Conservation (phyloP, 2,888 invertebrate genomes). For the Epiblema foenella region DNA sequence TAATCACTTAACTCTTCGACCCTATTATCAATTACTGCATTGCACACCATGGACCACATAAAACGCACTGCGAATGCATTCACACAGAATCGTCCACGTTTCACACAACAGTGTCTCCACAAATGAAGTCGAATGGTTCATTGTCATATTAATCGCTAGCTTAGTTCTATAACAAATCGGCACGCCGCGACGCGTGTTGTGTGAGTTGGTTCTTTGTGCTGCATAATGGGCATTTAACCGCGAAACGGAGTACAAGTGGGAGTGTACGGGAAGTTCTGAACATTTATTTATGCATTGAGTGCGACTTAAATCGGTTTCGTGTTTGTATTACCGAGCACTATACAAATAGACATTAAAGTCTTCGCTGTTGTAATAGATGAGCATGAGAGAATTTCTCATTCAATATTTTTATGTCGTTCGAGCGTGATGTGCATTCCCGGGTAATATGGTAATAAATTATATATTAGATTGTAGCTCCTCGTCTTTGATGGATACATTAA, state of each 20-base stretch:
- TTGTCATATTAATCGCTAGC: constrained; percentile 20
- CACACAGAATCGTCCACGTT: not conserved
- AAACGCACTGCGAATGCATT: not conserved
- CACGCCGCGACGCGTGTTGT: constrained; percentile 27
- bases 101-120: not conserved
- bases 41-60: not conserved
- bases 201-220: constrained; percentile 31
- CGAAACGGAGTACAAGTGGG: constrained; percentile 29
- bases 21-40: not conserved
- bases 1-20: no score
- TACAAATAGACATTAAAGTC: not conserved
- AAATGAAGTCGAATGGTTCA: not conserved
- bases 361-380: not conserved
- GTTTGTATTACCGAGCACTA: constrained; percentile 2
- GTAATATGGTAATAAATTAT: no score
- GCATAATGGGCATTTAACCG: constrained; percentile 37
- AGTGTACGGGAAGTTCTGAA: constrained; percentile 16
- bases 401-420: no score
- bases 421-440: no score
- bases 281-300: constrained; percentile 3
- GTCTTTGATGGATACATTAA: no score
- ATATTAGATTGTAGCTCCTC: no score
- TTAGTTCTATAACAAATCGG: constrained; percentile 13
- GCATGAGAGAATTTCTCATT: not conserved
- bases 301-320: not conserved